Evolutionary conservation across 2,797 vertebrate species (phyloP), one percentile per base, ranked within the genome.

Genomic region (Antrozous pallidus): DNA sequence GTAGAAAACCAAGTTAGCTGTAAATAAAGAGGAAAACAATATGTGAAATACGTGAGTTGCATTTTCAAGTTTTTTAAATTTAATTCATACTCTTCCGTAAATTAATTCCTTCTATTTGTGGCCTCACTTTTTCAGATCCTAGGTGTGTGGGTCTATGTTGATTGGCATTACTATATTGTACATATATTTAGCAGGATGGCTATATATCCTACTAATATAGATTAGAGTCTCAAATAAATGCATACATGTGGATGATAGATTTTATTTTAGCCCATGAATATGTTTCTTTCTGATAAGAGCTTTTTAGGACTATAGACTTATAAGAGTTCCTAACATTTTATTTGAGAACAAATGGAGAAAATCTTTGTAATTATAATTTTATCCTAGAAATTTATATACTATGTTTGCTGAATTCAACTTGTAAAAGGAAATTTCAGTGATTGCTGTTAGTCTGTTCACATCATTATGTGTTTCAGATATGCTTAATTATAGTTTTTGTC

Each of bases 41-140:
- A 16, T 67, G 45, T 73, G 80, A 93, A 93, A 58, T 73, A 33
- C 3, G 1, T 89, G 65, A 36, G 18, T 54, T 91, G 42, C 28
- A 88, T 78, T 95, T 95, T 93, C 56, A 87, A 36, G 51, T 83
- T 90, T 89, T 45, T 95, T 84, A 73, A 82, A 84, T 75, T 70
- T 61, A 83, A 94, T 92, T 95, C 75, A 54, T 92, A n/a, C 74
- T 87, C 95, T 93, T 92, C 77, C 81, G 38, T 88, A 40, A 87
- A 74, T 49, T 75, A 83, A 22, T 88, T 94, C 33, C 42, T 40
- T 40, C 69, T 77, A 28, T 49, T 47, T 36, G 22, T 70, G 63
- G 63, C 14, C 56, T 49, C 28, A 20, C 75, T 83, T 88, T 31
- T 84, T 85, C 42, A 82, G 51, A 36, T n/a, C 24, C 38, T 67